Base-by-base conservation (phyloP, 2,113 vertebrate genomes). In the Glaucidium brasilianum region DNA sequence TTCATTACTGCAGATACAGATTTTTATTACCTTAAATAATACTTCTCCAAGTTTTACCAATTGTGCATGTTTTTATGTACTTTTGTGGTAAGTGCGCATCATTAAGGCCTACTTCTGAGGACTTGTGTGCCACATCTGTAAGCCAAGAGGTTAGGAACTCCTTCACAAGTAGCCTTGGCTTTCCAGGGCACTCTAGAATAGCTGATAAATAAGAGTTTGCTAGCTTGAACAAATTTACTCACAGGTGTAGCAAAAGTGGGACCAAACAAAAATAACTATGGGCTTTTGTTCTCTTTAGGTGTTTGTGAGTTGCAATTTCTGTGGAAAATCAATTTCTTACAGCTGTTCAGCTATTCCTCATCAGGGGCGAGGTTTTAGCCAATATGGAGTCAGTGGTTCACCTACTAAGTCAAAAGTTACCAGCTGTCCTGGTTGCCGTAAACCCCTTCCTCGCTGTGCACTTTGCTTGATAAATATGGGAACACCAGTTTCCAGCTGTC, bases 391-490 rank as follows among this genome's bases (percentile, higher is more conserved):
- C 88, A 99, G 99, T 2, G 99, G 99, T 52, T 99, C 99, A 2
- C 99, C 99, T 62, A 99, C 99, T 29, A 99, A 99, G 92, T 99
- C 99, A 4, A 99, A 99, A 97, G 99, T 99, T 85, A 99, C 99
- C 3, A 99, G 99, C 86, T 99, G 99, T 95, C 99, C 99, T 10
- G 99, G 99, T 39, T 99, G 99, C 97, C 99, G 99, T 58, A 99
- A 99, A 81, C 99, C 99, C 5, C 99, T 99, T 71, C 99, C 99
- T 37, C 99, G 99, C 74, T 99, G 99, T 81, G 99, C 99, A 8
- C 99, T 99, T 66, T 99, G 99, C 96, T 98, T 99, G 91, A 99
- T 99, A 98, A 99, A 99, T 94, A 99, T 99, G 99, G 99, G 99
- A 95, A 99, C 99, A 14, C 99, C 99, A 10, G 99, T 99, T 74